phyloP scores from a whole-genome alignment of 2,113 vertebrate genomes.

The Bungarus multicinctus region DNA sequence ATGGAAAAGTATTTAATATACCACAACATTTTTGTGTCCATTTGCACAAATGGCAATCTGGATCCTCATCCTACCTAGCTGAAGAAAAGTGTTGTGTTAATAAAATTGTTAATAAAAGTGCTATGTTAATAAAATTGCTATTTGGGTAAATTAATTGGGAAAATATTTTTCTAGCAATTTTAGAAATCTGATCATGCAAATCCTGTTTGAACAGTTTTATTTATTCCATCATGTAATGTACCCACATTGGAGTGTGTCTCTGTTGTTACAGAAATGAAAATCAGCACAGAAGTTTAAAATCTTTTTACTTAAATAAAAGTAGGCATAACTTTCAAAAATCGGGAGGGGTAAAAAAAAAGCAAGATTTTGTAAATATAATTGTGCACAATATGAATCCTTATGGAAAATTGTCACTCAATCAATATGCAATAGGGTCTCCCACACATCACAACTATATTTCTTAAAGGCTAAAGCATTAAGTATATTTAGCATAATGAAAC shows the following conservation, averaged over 20 bases:
- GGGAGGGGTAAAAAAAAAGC: not conserved
- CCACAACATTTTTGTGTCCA: not conserved
- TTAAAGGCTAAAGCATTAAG: constrained; percentile 35
- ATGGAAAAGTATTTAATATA: not conserved
- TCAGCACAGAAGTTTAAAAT: not conserved
- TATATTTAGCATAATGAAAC: constrained; percentile 17
- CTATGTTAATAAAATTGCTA: not conserved
- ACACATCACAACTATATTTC: constrained; percentile 22
- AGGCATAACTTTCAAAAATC: not conserved
- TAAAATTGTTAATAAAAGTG: not conserved
- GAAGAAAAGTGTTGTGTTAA: not conserved
- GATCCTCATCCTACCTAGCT: not conserved
- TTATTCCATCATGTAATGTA: not conserved
- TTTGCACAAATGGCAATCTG: not conserved
- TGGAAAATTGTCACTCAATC: constrained; percentile 7
- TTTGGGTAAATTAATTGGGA: not conserved
- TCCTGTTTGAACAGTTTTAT: not conserved
- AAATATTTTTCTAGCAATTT: not conserved
- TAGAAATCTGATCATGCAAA: not conserved
- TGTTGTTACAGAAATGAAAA: not conserved
- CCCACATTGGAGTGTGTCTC: not conserved
- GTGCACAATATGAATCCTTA: not conserved
- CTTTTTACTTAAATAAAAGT: constrained; percentile 11
- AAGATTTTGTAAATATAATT: not conserved
- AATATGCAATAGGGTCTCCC: not conserved